Evolutionary conservation across 1,140 invertebrate genomes (phyloP).

Genomic region (Atta cephalotes): DNA sequence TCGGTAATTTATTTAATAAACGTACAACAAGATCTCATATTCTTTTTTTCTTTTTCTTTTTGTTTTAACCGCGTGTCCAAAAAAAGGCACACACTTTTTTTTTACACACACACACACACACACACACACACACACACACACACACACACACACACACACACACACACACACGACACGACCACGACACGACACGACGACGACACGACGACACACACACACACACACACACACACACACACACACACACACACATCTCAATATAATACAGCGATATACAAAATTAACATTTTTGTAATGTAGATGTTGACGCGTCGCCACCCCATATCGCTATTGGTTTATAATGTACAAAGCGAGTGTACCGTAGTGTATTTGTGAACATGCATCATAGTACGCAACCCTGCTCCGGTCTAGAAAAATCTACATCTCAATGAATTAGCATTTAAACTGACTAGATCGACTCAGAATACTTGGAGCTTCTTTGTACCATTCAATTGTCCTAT

Average conservation of each 20-base stretch:
- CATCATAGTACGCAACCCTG: slow-evolving; percentile 60
- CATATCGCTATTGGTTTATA: slow-evolving; percentile 73
- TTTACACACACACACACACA: slow-evolving; percentile 8
- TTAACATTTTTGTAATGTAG: slow-evolving; percentile 80
- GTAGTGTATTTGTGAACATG: slow-evolving; percentile 61
- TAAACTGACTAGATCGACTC: background rate
- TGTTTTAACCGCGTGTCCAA: slow-evolving; percentile 82
- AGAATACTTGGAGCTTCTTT: background rate
- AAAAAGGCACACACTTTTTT: slow-evolving; percentile 81
- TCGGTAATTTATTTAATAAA: slow-evolving; percentile 83
- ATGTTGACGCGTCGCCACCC: slow-evolving; percentile 69
- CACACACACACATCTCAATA: slow-evolving; percentile 60
- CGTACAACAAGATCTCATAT: slow-evolving; percentile 82
- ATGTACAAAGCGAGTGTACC: slow-evolving; percentile 79
- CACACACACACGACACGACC: background rate
- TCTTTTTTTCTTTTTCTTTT: slow-evolving; percentile 18
- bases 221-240: slow-evolving; percentile 66
- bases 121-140: slow-evolving; percentile 70
- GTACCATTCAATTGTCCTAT: slow-evolving; percentile 11
- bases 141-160: slow-evolving; percentile 48
- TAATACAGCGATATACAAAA: slow-evolving; percentile 84
- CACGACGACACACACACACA: slow-evolving; percentile 68
- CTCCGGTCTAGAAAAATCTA: slow-evolving; percentile 54
- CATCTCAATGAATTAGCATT: slow-evolving; percentile 28
- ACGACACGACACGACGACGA: background rate